Conservation (phyloP, 2,113 vertebrate genomes). For the Tachuris rubrigastra region DNA sequence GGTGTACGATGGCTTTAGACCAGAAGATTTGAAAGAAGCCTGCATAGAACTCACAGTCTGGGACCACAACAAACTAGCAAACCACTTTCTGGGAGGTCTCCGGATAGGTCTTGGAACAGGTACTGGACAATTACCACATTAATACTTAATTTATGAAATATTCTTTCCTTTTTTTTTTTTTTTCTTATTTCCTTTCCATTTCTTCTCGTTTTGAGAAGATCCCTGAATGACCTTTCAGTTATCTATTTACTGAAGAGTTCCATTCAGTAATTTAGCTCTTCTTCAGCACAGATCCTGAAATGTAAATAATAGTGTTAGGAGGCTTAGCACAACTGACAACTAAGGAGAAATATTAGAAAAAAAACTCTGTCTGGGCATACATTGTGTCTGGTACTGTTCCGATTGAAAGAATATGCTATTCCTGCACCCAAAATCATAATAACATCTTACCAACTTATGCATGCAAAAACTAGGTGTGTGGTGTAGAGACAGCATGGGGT, state of each 20-base stretch:
- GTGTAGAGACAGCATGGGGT: not conserved
- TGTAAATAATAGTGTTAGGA: not conserved
- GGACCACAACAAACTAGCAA: constrained; percentile 87
- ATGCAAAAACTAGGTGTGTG: not conserved
- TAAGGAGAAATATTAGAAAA: not conserved
- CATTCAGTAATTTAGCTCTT: not conserved
- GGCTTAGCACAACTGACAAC: not conserved
- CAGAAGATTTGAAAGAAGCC: constrained; percentile 86
- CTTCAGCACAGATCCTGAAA: not conserved
- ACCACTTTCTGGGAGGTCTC: constrained; percentile 89
- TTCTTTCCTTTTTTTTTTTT: not conserved
- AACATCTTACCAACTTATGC: fast-evolving
- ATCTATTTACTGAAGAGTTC: not conserved
- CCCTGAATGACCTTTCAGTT: not conserved
- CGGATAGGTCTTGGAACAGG: constrained; percentile 91
- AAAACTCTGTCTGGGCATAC: not conserved
- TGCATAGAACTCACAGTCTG: constrained; percentile 93
- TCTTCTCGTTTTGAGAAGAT: not conserved
- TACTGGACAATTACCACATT: constrained; percentile 23
- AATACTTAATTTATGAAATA: not conserved
- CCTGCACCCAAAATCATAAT: not conserved
- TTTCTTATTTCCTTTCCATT: not conserved
- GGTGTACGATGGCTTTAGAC: constrained; percentile 89
- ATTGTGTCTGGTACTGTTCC: not conserved
- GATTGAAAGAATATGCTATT: not conserved